Conservation (phyloP, 2,888 invertebrate genomes). For the Agrotis ipsilon region DNA sequence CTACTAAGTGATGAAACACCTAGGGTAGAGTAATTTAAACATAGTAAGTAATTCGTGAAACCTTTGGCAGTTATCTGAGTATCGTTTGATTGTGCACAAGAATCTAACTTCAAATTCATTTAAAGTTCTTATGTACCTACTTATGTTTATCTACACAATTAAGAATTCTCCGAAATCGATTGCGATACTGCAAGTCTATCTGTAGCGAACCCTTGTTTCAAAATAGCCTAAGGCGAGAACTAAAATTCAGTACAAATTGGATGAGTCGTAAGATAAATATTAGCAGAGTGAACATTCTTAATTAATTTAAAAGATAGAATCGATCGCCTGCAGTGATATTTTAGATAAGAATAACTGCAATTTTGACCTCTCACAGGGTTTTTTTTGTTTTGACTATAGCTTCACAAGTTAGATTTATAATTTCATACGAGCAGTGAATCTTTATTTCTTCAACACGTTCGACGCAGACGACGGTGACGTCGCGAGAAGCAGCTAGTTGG, state of each 20-base stretch:
- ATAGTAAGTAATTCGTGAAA: background rate
- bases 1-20: no score
- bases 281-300: constrained; percentile 45
- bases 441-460: no score
- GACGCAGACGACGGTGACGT: no score
- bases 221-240: constrained; percentile 31
- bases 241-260: constrained; percentile 46
- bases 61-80: background rate
- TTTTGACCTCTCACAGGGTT: no score
- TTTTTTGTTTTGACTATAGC: no score
- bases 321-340: constrained; percentile 1
- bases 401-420: no score
- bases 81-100: background rate
- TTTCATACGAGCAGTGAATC: no score
- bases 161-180: constrained; percentile 12
- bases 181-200: constrained; percentile 10
- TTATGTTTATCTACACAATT: constrained; percentile 14
- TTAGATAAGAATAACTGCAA: background rate
- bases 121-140: background rate
- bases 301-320: constrained; percentile 36
- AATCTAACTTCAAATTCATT: background rate
- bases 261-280: constrained; percentile 51
- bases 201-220: constrained; percentile 26
- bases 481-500: no score
- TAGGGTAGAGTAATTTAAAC: background rate